Conservation (phyloP, 2,797 vertebrate genomes). For the Dryobates pubescens region DNA sequence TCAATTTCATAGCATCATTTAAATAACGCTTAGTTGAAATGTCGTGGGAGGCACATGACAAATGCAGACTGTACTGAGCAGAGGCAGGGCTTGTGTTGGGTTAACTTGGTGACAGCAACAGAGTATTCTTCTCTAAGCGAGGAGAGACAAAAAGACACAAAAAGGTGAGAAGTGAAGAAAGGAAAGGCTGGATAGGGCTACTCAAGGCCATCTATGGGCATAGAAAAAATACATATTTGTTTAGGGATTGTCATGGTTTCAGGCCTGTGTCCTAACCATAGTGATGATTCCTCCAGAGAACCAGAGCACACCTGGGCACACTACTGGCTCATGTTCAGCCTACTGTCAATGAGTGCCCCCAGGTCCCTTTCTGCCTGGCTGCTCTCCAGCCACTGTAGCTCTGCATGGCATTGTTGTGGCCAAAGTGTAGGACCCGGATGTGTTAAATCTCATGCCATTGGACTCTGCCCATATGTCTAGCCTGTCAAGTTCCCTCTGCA, state of each 20-base stretch:
- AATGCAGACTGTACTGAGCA: neutral
- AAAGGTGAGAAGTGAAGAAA: neutral
- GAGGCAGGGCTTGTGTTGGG: neutral
- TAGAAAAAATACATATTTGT: neutral
- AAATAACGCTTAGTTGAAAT: slow-evolving; percentile 31
- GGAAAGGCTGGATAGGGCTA: neutral
- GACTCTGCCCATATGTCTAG: too few species aligned
- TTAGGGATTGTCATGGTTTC: neutral
- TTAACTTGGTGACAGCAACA: neutral
- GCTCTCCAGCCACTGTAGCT: too few species aligned
- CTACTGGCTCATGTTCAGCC: too few species aligned
- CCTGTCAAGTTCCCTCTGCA: too few species aligned
- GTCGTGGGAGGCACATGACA: neutral
- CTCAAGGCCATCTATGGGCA: neutral
- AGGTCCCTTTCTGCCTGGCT: too few species aligned
- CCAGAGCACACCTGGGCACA: too few species aligned
- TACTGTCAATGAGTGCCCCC: too few species aligned
- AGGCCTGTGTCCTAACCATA: too few species aligned
- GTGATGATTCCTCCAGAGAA: too few species aligned
- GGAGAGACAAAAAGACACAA: neutral
- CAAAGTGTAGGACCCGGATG: too few species aligned
- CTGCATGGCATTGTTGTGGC: too few species aligned
- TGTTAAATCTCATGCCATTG: too few species aligned
- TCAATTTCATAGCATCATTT: slow-evolving; percentile 47
- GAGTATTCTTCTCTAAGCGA: neutral